These are phyloP conservation scores for Mungos mungo DNA, from an alignment of 2,113 vertebrate species.

Conservation along the genomic window DNA sequence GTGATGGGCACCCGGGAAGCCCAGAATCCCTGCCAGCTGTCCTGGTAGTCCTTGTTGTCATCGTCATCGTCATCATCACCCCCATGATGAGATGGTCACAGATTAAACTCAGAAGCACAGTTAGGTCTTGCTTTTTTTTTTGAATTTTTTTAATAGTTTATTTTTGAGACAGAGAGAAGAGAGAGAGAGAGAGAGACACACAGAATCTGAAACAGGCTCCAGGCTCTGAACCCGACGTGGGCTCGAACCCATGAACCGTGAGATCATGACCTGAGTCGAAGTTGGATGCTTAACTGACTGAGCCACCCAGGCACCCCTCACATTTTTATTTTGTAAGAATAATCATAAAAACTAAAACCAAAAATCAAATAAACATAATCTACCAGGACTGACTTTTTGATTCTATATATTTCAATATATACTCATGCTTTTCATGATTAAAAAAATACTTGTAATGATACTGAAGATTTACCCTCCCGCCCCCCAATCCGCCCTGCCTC, in stretches of 20 bases:
- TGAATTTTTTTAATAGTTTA: too few species aligned
- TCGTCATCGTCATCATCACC: not conserved
- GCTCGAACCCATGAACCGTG: too few species aligned
- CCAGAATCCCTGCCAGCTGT: not conserved
- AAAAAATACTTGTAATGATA: not conserved
- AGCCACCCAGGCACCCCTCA: not conserved
- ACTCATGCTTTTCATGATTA: not conserved
- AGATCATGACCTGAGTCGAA: too few species aligned
- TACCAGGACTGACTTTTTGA: not conserved
- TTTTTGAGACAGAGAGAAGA: too few species aligned
- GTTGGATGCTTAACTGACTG: too few species aligned
- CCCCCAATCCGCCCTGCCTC: rapidly evolving
- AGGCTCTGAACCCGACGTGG: too few species aligned
- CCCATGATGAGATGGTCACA: not conserved
- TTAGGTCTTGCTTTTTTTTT: not conserved
- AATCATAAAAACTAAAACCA: not conserved
- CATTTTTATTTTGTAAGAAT: not conserved
- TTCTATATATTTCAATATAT: not conserved
- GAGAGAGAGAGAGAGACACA: too few species aligned
- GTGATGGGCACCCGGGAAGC: rapidly evolving
- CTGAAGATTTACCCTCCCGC: not conserved
- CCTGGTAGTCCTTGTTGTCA: not conserved
- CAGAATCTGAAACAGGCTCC: too few species aligned
- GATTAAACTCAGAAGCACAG: not conserved
- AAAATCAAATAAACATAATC: not conserved